phyloP scores from a whole-genome alignment of 2,797 vertebrate genomes.

The Myripristis murdjan region DNA sequence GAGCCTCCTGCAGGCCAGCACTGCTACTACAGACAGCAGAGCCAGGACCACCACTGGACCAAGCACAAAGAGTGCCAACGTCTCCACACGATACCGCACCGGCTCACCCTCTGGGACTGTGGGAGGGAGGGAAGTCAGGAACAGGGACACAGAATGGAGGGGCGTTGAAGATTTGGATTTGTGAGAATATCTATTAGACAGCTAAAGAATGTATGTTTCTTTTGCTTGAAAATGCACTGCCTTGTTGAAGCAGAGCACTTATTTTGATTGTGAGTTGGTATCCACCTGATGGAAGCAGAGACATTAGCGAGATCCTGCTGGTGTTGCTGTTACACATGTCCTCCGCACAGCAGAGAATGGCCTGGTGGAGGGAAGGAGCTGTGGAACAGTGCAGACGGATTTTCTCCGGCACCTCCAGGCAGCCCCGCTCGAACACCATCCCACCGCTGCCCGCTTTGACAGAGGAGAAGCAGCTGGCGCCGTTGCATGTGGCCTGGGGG shows the following conservation, averaged over 20 bases:
- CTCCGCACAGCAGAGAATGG: slow-evolving; percentile 83
- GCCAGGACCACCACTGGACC: slow-evolving; percentile 79
- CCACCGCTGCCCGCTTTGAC: slow-evolving; percentile 71
- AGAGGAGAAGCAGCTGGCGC: slow-evolving; percentile 86
- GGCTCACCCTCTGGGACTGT: slow-evolving; percentile 79
- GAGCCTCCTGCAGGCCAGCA: slow-evolving; percentile 83
- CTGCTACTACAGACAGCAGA: slow-evolving; percentile 77
- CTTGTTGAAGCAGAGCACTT: background rate
- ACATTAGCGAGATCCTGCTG: slow-evolving; percentile 72
- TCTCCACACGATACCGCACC: slow-evolving; percentile 77
- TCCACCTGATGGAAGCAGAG: slow-evolving; percentile 76
- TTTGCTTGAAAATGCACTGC: background rate
- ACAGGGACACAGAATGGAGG: background rate
- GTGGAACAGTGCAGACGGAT: slow-evolving; percentile 81
- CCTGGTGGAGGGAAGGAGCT: slow-evolving; percentile 72
- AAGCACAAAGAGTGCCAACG: slow-evolving; percentile 81
- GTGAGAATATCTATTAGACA: background rate
- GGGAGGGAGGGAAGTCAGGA: background rate
- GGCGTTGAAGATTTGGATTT: background rate
- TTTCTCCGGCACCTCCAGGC: slow-evolving; percentile 77
- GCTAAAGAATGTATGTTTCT: background rate
- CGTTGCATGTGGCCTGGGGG: slow-evolving; percentile 77
- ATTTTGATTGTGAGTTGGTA: background rate
- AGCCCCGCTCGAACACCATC: slow-evolving; percentile 81
- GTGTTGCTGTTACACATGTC: slow-evolving; percentile 87